phyloP scores from a whole-genome alignment of 2,888 invertebrate genomes.

The Stramonita haemastoma region DNA sequence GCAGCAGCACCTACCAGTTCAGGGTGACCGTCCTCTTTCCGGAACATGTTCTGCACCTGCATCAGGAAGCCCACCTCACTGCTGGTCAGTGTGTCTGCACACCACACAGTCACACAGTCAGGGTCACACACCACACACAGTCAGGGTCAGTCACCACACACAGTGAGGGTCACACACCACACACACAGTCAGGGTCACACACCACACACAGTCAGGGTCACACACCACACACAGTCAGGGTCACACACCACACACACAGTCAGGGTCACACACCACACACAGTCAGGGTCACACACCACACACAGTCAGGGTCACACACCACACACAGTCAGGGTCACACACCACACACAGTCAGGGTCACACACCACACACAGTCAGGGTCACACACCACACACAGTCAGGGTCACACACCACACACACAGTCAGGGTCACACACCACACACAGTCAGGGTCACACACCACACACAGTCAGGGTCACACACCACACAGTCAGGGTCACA shows the following conservation, averaged over 20 bases:
- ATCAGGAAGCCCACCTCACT: constrained; percentile 28
- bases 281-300: too few relatives aligned
- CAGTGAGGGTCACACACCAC: too few relatives aligned
- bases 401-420: too few relatives aligned
- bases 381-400: too few relatives aligned
- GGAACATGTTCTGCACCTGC: constrained; percentile 38
- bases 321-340: too few relatives aligned
- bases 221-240: neutral
- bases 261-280: neutral
- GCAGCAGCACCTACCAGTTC: constrained; percentile 20
- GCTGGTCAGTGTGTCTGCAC: constrained; percentile 40
- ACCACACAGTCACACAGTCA: neutral
- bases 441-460: too few relatives aligned
- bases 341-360: too few relatives aligned
- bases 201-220: neutral
- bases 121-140: neutral
- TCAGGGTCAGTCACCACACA: neutral
- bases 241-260: neutral
- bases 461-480: too few relatives aligned
- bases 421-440: too few relatives aligned
- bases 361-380: too few relatives aligned
- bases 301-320: neutral
- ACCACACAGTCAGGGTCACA: too few relatives aligned
- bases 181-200: neutral
- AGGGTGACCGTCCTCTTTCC: neutral